Conservation (phyloP, 2,797 vertebrate species). For the Vespertilio murinus region DNA sequence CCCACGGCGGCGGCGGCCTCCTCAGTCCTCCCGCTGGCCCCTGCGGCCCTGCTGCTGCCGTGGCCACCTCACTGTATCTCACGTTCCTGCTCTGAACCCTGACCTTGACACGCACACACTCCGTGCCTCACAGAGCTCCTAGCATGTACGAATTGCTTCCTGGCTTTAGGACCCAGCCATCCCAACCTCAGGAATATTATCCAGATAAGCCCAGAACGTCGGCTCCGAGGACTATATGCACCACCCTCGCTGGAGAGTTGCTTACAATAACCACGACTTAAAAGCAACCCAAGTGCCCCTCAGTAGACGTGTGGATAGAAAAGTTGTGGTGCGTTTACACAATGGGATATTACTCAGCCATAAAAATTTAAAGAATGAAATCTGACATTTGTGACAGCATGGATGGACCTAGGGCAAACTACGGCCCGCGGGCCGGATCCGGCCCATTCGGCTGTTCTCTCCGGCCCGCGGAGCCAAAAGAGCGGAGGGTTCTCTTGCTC, state of each 20-base stretch:
- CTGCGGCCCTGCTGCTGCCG: background rate
- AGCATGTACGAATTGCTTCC: background rate
- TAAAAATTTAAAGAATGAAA: background rate
- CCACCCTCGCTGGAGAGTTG: background rate
- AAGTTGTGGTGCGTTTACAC: background rate
- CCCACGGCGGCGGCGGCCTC: fast-evolving
- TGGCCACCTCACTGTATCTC: too few relatives aligned
- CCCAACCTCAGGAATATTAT: too few relatives aligned
- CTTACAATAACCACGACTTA: background rate
- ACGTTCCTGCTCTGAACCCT: background rate
- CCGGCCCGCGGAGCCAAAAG: too few relatives aligned
- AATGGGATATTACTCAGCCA: background rate
- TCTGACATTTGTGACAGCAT: background rate
- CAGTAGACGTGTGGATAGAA: background rate
- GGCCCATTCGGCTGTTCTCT: too few relatives aligned
- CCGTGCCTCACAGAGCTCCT: background rate
- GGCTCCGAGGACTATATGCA: background rate
- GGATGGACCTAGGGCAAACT: background rate
- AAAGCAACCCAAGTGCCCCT: background rate
- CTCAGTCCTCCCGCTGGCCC: fast-evolving
- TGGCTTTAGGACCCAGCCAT: background rate
- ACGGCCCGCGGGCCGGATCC: too few relatives aligned
- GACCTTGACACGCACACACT: background rate
- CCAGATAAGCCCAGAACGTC: background rate
- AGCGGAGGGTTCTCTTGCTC: too few relatives aligned